Evolutionary conservation across 2,888 invertebrate genomes (phyloP), one percentile per base, ranked within the genome.

Genomic region (Cremastinae sp.): DNA sequence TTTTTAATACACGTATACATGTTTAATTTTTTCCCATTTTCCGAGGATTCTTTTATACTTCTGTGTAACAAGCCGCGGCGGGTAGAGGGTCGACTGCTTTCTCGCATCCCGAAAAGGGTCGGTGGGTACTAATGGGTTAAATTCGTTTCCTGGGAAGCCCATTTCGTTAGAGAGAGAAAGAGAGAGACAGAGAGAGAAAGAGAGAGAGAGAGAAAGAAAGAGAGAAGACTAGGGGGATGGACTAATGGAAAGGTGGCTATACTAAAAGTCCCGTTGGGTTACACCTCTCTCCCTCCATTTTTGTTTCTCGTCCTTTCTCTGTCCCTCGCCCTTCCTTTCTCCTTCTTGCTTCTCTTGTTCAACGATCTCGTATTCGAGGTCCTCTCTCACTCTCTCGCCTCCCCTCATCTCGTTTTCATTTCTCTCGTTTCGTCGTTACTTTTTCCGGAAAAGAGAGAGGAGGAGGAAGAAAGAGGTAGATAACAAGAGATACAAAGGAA

Each of bases 111-210:
- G 49, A 76, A 76, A 73, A 73, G 64, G 28, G 28, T 3, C 28
- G 28, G 28, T 5, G 75, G 73, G 74, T 56, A 74, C 75, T 79
- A 80, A 80, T 79, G 79, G 80, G 78, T 79, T 80, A 79, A 80
- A 80, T 80, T 80, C 80, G 80, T 80, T 80, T 80, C 79, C 80
- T 79, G 78, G 79, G 77, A 80, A 80, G 74, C 78, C 79, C 79
- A 77, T 80, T 80, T 78, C 78, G 80, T 79, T 79, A 78, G 79
- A 72, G 75, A 78, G 59, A 69, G 64, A 65, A 53, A 3, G 28
- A 28, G 5, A n/a, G n/a, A n/a, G n/a, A n/a, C n/a, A n/a, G n/a
- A n/a, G 5, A 28, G 28, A 28, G 28, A 28, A 5, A 28, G 28
- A 28, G 28, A 28, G 28, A 28, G 28, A 28, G 28, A 28, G 2